Conservation (phyloP, 2,888 invertebrate genomes). For the Drosophila maculinotata region DNA sequence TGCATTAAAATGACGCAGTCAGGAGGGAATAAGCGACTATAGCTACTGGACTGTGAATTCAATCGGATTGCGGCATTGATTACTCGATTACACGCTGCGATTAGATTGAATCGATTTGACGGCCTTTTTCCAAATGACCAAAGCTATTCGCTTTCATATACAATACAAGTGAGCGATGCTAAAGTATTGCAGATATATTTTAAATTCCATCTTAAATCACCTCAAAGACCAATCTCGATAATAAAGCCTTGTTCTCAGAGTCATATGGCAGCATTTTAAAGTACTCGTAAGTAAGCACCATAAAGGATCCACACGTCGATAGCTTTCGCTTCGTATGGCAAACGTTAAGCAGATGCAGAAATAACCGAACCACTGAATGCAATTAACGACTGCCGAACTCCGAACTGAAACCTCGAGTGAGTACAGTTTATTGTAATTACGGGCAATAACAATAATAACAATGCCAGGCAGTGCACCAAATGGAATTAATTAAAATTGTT, state of each 20-base stretch:
- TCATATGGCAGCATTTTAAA: background rate
- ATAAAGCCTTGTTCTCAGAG: background rate
- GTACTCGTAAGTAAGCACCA: background rate
- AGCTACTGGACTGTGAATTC: constrained; percentile 1
- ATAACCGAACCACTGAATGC: constrained; percentile 20
- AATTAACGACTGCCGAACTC: constrained; percentile 22
- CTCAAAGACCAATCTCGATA: background rate
- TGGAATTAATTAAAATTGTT: constrained; percentile 34
- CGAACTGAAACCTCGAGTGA: constrained; percentile 16
- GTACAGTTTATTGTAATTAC: constrained; percentile 30
- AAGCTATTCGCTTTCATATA: too few relatives aligned
- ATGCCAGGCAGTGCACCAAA: background rate
- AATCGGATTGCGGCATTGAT: constrained; percentile 12
- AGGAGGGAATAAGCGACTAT: constrained; percentile 22
- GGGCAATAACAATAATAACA: constrained; percentile 29
- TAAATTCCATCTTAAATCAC: too few relatives aligned
- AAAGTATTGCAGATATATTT: too few relatives aligned
- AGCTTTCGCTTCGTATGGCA: background rate
- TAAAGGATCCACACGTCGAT: background rate
- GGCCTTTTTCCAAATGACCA: too few relatives aligned
- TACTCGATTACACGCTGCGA: constrained; percentile 5
- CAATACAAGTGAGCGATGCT: too few relatives aligned
- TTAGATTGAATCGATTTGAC: constrained; percentile 9
- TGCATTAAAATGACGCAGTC: constrained; percentile 49
- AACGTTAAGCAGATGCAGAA: constrained; percentile 7